These are phyloP conservation scores for Fregata magnificens DNA, from an alignment of 2,113 vertebrate species.

Conservation along the genomic window DNA sequence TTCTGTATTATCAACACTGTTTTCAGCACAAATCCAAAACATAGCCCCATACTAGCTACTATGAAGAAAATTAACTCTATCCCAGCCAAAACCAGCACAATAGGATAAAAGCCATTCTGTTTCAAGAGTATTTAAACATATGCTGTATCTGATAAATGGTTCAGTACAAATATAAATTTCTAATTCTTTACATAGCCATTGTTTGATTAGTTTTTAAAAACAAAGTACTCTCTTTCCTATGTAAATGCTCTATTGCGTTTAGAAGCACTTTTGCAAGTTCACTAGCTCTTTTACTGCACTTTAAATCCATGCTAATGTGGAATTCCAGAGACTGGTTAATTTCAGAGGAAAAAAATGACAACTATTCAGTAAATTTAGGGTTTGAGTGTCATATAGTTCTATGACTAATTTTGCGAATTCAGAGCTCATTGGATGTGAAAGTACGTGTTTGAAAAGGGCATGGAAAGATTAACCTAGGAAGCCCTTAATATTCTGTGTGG, in stretches of 20 bases:
- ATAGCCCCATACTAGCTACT: not conserved
- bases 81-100: not conserved
- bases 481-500: slow-evolving; percentile 45
- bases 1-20: not conserved
- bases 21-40: not conserved
- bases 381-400: not conserved
- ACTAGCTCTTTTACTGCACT: not conserved
- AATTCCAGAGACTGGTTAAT: not conserved
- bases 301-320: not conserved
- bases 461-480: slow-evolving; percentile 48
- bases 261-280: not conserved
- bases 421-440: slow-evolving; percentile 15
- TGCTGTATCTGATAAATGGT: not conserved
- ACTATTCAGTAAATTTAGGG: not conserved
- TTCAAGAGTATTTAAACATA: not conserved
- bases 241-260: not conserved
- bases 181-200: not conserved
- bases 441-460: slow-evolving; percentile 15
- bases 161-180: not conserved
- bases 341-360: not conserved
- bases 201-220: not conserved
- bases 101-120: not conserved
- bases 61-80: not conserved
- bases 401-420: not conserved
- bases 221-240: not conserved